Evolutionary conservation across 1,140 invertebrate species (phyloP).

Genomic region (Muscidifurax raptorellus): DNA sequence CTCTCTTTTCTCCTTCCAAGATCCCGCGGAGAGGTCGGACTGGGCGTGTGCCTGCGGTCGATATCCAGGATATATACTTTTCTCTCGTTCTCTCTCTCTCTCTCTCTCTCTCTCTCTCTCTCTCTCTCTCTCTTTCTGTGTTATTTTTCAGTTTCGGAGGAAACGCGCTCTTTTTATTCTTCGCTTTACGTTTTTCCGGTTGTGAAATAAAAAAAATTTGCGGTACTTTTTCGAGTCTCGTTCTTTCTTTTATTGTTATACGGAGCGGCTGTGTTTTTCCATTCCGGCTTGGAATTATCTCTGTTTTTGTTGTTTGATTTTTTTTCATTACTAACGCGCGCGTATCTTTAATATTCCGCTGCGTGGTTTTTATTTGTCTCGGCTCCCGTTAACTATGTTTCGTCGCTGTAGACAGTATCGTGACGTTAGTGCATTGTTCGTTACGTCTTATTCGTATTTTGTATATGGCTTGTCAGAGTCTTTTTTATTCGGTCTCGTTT

Average conservation of each 20-base stretch:
- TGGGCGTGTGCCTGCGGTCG: constrained; percentile 67
- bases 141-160: not conserved
- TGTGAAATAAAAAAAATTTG: not conserved
- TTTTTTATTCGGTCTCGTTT: not conserved
- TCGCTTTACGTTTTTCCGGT: not conserved
- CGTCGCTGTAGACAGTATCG: not conserved
- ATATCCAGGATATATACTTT: constrained; percentile 67
- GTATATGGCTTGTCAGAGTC: not conserved
- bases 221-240: not conserved
- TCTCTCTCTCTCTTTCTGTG: not conserved
- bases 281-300: not conserved
- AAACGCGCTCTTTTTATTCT: not conserved
- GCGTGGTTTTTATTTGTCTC: not conserved
- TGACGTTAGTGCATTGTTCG: not conserved
- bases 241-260: not conserved
- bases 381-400: not conserved
- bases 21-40: constrained; percentile 30
- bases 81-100: not conserved
- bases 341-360: not conserved
- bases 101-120: not conserved
- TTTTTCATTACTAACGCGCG: too few relatives aligned
- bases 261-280: too few relatives aligned
- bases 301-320: not conserved
- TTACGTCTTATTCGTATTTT: not conserved
- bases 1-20: not conserved